phyloP scores from a whole-genome alignment of 2,888 invertebrate genomes.

The Perithous albicinctus region DNA sequence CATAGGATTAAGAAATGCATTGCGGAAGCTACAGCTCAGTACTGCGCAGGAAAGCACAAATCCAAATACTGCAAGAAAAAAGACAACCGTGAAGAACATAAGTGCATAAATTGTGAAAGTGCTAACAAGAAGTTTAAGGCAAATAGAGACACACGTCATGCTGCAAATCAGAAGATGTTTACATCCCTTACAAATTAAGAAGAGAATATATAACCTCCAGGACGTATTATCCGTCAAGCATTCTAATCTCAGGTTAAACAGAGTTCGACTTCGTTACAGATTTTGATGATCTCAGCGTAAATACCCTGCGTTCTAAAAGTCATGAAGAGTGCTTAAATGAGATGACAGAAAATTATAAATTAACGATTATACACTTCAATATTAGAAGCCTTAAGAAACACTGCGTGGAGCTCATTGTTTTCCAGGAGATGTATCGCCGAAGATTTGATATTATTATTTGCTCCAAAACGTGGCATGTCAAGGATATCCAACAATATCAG shows the following conservation, averaged over 20 bases:
- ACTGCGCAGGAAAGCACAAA: not conserved
- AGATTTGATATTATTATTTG: slow-evolving; percentile 10
- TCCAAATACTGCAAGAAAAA: not conserved
- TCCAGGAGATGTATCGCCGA: not conserved
- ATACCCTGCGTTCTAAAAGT: not conserved
- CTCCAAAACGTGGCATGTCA: not conserved
- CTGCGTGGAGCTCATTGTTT: not conserved
- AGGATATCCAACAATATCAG: not conserved
- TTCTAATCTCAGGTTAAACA: not conserved
- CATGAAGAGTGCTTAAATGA: not conserved
- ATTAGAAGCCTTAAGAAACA: slow-evolving; percentile 11
- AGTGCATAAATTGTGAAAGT: not conserved
- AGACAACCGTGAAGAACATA: not conserved
- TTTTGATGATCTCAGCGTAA: not conserved
- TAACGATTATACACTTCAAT: not conserved
- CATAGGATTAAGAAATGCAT: not conserved
- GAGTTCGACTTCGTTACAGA: not conserved
- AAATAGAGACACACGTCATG: not conserved
- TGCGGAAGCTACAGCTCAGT: not conserved
- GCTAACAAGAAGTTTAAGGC: not conserved
- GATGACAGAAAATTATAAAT: not conserved
- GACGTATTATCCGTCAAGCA: not conserved
- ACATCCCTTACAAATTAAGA: not conserved
- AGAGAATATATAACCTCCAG: not conserved
- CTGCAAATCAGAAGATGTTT: not conserved